Evolutionary conservation across 2,888 invertebrate species (phyloP).

Genomic region (Molorchus minor): DNA sequence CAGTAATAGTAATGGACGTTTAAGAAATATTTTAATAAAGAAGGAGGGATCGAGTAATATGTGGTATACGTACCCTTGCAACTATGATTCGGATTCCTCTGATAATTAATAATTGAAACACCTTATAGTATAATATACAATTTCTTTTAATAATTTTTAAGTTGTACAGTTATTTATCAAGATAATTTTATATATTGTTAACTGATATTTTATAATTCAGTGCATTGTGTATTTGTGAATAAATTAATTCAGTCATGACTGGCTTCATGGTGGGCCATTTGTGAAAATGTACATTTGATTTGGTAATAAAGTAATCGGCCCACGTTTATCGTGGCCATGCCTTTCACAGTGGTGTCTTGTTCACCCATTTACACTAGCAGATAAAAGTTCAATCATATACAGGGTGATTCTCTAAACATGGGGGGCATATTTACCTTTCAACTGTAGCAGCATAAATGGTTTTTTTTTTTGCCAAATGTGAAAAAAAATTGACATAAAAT

Average conservation of each 20-base stretch:
- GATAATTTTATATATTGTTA: slow-evolving; percentile 43
- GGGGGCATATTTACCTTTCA: no score
- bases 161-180: slow-evolving; percentile 44
- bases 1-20: slow-evolving; percentile 26
- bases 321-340: neutral
- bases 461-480: no score
- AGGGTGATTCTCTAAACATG: no score
- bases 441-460: no score
- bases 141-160: slow-evolving; percentile 33
- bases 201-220: slow-evolving; percentile 35
- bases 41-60: slow-evolving; percentile 34
- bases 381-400: no score
- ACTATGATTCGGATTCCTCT: slow-evolving; percentile 42
- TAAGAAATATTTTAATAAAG: slow-evolving; percentile 37
- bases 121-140: slow-evolving; percentile 21
- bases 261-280: slow-evolving; percentile 5
- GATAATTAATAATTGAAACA: slow-evolving; percentile 32
- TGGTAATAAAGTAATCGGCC: neutral
- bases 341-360: neutral
- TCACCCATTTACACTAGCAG: neutral
- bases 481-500: no score
- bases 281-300: neutral
- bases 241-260: slow-evolving; percentile 30
- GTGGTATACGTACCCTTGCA: slow-evolving; percentile 39
- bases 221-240: slow-evolving; percentile 34